Evolutionary conservation across 2,888 invertebrate genomes (phyloP).

Genomic region (Sinhomidia bicolor): DNA sequence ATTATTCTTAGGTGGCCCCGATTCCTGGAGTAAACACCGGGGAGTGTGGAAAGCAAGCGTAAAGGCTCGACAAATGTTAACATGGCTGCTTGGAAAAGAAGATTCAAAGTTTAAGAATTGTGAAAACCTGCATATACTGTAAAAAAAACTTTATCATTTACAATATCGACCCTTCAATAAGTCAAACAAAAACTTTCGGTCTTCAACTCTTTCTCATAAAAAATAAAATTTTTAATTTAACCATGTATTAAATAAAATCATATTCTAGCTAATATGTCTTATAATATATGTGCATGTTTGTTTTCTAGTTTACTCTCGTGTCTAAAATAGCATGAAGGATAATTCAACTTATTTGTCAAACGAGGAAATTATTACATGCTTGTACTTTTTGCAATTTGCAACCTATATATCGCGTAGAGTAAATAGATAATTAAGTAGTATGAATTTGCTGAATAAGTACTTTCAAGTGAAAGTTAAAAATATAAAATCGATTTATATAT

Average conservation of each 20-base stretch:
- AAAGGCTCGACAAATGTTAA: constrained; percentile 92
- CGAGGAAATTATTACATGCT: not conserved
- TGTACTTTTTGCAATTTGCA: not conserved
- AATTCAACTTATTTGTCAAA: not conserved
- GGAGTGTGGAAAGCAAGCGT: constrained; percentile 93
- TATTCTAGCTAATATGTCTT: not conserved
- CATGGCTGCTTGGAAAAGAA: constrained; percentile 95
- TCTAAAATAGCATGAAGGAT: not conserved
- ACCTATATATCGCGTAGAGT: too few relatives aligned
- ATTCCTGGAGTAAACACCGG: constrained; percentile 90
- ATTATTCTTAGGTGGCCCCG: constrained; percentile 66
- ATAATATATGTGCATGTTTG: not conserved
- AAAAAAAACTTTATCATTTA: constrained; percentile 83
- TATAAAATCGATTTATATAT: too few relatives aligned
- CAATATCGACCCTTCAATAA: not conserved
- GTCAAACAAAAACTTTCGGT: not conserved
- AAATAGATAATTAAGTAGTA: too few relatives aligned
- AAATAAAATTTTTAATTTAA: not conserved
- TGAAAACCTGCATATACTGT: constrained; percentile 93
- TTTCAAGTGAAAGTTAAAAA: too few relatives aligned
- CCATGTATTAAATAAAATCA: not conserved
- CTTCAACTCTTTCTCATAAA: not conserved
- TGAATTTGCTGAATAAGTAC: too few relatives aligned
- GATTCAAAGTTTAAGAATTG: constrained; percentile 96
- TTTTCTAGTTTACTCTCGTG: not conserved